A percentile compares a stretch with the other conserved stretches of the same genome.
Evolutionary conservation across 2,888 invertebrate genomes (phyloP).

Genomic region (Chymomyza procnemis): DNA sequence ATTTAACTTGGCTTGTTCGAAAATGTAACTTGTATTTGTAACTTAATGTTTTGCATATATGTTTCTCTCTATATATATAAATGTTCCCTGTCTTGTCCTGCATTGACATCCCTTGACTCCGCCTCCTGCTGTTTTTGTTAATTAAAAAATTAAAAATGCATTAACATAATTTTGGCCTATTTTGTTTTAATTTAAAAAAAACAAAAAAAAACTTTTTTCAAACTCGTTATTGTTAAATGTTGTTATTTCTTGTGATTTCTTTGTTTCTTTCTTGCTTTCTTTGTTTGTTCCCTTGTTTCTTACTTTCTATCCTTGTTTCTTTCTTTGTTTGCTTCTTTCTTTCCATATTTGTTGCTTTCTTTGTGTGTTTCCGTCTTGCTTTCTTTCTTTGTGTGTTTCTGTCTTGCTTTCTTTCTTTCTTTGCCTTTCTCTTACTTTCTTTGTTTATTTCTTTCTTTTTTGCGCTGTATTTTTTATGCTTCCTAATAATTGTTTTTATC

Average conservation of each 20-base stretch:
- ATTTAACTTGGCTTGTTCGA: not conserved
- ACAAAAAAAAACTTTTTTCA: too few species aligned
- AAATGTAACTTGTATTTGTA: not conserved
- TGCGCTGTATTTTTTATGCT: not conserved
- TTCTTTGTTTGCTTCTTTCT: not conserved
- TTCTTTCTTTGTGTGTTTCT: not conserved
- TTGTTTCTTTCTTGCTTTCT: too few species aligned
- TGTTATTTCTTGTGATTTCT: too few species aligned
- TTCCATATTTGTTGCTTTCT: not conserved
- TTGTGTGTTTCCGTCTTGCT: conserved; percentile 19
- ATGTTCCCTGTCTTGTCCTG: conserved; percentile 6
- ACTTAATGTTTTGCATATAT: not conserved
- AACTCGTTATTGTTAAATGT: too few species aligned
- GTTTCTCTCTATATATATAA: not conserved
- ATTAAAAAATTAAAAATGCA: not conserved
- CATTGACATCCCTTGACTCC: not conserved
- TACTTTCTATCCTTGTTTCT: too few species aligned
- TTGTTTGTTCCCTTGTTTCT: too few species aligned
- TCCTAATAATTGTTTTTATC: conserved; percentile 12
- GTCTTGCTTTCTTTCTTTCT: not conserved
- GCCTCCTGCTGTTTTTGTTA: not conserved
- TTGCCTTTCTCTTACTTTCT: not conserved
- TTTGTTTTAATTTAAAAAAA: conserved; percentile 1
- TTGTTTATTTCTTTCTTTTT: conserved; percentile 3
- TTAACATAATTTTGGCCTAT: conserved; percentile 4